phyloP scores from a whole-genome alignment of 2,113 vertebrate species.

The Thalassarche chlororhynchos region DNA sequence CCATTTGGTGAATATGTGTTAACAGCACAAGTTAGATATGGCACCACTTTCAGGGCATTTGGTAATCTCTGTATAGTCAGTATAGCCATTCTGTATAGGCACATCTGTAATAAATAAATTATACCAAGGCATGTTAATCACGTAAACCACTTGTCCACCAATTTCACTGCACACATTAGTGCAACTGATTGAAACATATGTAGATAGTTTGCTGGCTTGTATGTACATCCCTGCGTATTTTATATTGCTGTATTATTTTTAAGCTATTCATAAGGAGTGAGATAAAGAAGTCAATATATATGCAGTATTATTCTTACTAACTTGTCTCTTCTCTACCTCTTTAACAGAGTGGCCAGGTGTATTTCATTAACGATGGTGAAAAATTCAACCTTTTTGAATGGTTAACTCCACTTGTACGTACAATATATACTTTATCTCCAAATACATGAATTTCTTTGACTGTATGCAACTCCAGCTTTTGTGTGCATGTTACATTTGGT shows the following conservation, averaged over 20 bases:
- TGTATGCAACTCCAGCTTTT: background rate
- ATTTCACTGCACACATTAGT: background rate
- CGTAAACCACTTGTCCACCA: background rate
- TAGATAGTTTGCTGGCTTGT: background rate
- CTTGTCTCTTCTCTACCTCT: background rate
- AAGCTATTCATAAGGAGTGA: background rate
- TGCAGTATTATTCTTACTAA: conserved; percentile 9
- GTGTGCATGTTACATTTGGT: background rate
- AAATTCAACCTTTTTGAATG: conserved; percentile 93
- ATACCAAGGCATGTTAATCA: background rate
- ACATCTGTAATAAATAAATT: background rate
- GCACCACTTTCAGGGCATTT: background rate
- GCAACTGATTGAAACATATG: background rate
- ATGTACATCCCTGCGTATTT: background rate
- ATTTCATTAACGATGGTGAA: conserved; percentile 93
- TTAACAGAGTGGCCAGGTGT: conserved; percentile 89
- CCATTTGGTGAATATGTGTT: background rate
- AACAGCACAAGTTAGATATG: background rate
- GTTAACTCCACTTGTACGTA: conserved; percentile 90
- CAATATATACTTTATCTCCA: background rate
- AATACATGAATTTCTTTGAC: background rate
- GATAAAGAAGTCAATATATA: background rate
- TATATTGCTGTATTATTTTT: background rate
- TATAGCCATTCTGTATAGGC: background rate
- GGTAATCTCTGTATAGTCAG: background rate